phyloP scores from a whole-genome alignment of 2,797 vertebrate genomes.

The Bradypodion ventrale region DNA sequence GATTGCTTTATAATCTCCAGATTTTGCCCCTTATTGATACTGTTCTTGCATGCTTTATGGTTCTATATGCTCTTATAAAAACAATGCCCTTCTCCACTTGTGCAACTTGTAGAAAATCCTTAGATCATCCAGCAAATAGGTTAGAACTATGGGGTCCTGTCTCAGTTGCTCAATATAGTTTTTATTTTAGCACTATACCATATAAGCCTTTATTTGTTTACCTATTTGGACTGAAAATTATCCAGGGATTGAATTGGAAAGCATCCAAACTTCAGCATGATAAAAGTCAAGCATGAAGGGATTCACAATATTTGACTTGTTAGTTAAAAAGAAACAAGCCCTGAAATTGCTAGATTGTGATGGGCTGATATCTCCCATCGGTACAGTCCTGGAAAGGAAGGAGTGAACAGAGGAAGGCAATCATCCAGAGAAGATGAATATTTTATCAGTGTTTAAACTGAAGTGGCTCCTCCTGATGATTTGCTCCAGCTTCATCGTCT shows the following conservation, averaged over 20 bases:
- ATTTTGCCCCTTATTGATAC: too few relatives aligned
- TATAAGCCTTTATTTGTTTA: not conserved
- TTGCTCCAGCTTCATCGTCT: constrained; percentile 1
- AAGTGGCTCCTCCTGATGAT: not conserved
- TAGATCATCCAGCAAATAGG: not conserved
- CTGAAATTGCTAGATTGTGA: not conserved
- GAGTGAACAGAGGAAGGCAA: not conserved
- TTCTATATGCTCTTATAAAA: not conserved
- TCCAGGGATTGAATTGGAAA: not conserved
- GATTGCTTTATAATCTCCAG: too few relatives aligned
- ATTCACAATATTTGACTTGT: not conserved
- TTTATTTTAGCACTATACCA: too few relatives aligned
- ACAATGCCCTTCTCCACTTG: not conserved
- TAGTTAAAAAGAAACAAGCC: not conserved
- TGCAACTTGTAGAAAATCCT: too few relatives aligned
- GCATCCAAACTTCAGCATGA: not conserved
- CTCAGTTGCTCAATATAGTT: too few relatives aligned
- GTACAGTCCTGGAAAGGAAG: not conserved
- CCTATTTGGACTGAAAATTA: too few relatives aligned
- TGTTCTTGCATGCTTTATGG: not conserved
- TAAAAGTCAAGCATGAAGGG: not conserved
- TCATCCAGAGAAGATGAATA: not conserved
- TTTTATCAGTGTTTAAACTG: not conserved
- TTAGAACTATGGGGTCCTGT: not conserved
- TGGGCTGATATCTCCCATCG: not conserved